Evolutionary conservation across 2,797 vertebrate genomes (phyloP), one percentile per base, ranked within the genome.

Genomic region (Galaxias olidus): DNA sequence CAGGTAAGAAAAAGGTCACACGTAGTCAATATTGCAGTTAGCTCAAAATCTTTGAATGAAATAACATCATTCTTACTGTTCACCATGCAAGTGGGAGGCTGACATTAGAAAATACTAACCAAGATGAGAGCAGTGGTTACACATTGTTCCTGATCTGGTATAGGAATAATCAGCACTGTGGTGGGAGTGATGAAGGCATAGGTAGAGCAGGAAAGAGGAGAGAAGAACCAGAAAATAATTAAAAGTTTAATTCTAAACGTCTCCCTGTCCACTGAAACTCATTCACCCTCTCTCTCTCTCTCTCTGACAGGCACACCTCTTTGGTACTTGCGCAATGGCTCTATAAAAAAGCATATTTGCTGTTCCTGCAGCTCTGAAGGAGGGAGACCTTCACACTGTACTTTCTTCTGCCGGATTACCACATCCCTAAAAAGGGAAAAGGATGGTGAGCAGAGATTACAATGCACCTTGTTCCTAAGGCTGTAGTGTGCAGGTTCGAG

Each of bases 91-190:
- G 15, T 42, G 47, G 45, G 54, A 42, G 10, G 8, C n/a, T 55
- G 40, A 10, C 42, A 6, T 45, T 15, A 20, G 2, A 41, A 17
- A 19, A 52, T 30, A 30, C 90, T 93, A 80, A 93, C 92, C 90
- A 93, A 68, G 76, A 93, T 73, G 76, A 92, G 59, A 47, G 47
- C 46, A 15, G n/a, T 78, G 0, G 87, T 86, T 1, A 87, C 48
- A 53, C 76, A 86, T 0, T 79, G 71, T 57, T 88, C 90, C 75
- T 87, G 85, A 79, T 92, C 91, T 78, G 80, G 73, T 73, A 93
- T 71, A 0, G 92, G 92, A 41, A 92, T 74, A 69, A 91, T 77
- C 59, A 93, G 72, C 66, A 92, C 92, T 93, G 82, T 4, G 58
- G 42, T 41, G 68, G 74, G 59, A 75, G 77, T 77, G 9, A 20